These are phyloP conservation scores for Colaptes auratus DNA, from an alignment of 2,113 vertebrate genomes.

Conservation along the genomic window DNA sequence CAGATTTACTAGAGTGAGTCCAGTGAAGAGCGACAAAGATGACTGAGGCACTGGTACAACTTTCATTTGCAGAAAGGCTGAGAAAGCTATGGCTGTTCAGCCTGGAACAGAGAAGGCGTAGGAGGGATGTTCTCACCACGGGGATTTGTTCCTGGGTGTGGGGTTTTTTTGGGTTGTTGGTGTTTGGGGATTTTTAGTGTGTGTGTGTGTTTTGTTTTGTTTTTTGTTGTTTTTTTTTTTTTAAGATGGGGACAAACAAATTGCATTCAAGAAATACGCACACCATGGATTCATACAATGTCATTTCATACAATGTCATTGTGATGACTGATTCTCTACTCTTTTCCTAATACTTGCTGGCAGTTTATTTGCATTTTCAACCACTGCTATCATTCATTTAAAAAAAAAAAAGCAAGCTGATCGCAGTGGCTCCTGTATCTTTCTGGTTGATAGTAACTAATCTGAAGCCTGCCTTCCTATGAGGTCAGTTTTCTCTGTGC, in stretches of 20 bases:
- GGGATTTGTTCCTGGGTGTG: neutral
- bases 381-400: neutral
- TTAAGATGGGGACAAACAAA: neutral
- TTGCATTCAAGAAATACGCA: neutral
- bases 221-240: neutral
- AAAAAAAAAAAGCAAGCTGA: neutral
- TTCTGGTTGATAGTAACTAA: neutral
- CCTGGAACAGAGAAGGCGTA: neutral
- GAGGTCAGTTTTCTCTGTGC: neutral
- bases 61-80: no score
- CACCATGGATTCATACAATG: neutral
- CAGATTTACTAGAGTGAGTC: neutral
- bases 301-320: neutral
- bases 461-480: neutral
- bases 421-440: neutral
- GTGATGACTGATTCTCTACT: no score
- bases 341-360: neutral
- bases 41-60: no score
- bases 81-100: neutral
- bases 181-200: no score
- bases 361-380: neutral
- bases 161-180: no score
- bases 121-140: fast-evolving
- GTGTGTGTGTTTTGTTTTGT: no score
- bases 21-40: neutral